A percentile compares a stretch with the other conserved stretches of the same genome.
Evolutionary conservation across 1,140 invertebrate genomes (phyloP).

Genomic region (Neotoxoptera formosana): DNA sequence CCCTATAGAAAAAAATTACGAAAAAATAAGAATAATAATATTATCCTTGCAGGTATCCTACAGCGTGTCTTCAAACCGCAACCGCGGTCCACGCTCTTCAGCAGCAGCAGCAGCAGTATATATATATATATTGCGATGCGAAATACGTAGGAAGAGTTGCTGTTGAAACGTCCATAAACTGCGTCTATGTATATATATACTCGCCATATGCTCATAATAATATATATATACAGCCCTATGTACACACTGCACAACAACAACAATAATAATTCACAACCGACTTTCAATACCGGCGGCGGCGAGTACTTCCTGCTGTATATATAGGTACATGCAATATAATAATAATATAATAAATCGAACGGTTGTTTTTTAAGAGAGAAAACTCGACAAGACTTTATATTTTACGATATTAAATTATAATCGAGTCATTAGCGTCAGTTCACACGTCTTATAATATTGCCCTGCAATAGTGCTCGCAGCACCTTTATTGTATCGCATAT

Average conservation of each 20-base stretch:
- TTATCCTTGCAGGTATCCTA: too few relatives aligned
- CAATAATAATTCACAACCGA: neutral
- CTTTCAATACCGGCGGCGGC: constrained; percentile 1
- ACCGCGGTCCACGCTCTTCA: neutral
- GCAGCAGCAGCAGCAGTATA: too few relatives aligned
- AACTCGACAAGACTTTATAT: neutral
- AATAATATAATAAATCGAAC: neutral
- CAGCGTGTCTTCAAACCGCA: neutral
- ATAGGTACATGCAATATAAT: too few relatives aligned
- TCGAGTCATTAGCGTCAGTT: neutral
- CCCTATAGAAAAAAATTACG: too few relatives aligned
- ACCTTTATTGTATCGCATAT: too few relatives aligned
- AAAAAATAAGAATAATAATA: too few relatives aligned
- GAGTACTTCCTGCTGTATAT: neutral
- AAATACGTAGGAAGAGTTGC: constrained; percentile 18
- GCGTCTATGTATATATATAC: too few relatives aligned
- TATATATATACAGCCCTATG: too few relatives aligned
- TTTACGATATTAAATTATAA: too few relatives aligned
- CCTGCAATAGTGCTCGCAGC: too few relatives aligned
- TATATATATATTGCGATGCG: neutral
- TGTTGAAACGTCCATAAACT: constrained; percentile 3
- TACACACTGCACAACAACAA: neutral
- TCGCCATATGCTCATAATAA: neutral
- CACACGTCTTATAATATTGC: too few relatives aligned
- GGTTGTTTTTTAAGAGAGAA: neutral